phyloP scores from a whole-genome alignment of 2,113 vertebrate genomes.

The Lagopus leucura region DNA sequence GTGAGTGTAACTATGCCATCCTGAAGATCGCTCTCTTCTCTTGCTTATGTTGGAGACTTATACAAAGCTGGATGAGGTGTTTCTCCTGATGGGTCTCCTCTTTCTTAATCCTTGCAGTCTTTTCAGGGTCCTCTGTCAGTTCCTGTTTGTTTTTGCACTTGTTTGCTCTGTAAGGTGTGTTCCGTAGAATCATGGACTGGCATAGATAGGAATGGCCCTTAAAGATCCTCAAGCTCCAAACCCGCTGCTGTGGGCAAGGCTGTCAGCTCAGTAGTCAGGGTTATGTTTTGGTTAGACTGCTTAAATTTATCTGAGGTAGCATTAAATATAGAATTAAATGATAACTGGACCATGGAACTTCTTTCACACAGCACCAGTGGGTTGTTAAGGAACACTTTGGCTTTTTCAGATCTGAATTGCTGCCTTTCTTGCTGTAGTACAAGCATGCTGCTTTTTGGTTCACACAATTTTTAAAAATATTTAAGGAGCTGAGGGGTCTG shows the following conservation, averaged over 20 bases:
- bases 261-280: no score
- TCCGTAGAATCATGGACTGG: neutral
- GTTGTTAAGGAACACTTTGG: neutral
- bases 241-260: no score
- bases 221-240: no score
- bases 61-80: neutral
- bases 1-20: neutral
- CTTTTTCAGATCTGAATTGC: neutral
- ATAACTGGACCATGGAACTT: neutral
- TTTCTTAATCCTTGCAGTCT: neutral
- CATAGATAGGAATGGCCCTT: no score
- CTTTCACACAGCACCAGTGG: neutral
- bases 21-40: rapidly evolving
- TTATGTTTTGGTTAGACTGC: neutral
- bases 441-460: neutral
- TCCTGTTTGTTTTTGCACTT: neutral
- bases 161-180: neutral
- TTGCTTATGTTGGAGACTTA: neutral
- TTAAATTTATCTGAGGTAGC: neutral
- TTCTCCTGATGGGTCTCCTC: neutral
- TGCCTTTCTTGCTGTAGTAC: neutral
- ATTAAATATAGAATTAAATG: neutral
- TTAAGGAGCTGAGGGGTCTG: neutral
- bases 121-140: neutral
- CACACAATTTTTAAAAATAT: rapidly evolving